phyloP scores from a whole-genome alignment of 2,888 invertebrate species.

The Chrysodeixis includens region DNA sequence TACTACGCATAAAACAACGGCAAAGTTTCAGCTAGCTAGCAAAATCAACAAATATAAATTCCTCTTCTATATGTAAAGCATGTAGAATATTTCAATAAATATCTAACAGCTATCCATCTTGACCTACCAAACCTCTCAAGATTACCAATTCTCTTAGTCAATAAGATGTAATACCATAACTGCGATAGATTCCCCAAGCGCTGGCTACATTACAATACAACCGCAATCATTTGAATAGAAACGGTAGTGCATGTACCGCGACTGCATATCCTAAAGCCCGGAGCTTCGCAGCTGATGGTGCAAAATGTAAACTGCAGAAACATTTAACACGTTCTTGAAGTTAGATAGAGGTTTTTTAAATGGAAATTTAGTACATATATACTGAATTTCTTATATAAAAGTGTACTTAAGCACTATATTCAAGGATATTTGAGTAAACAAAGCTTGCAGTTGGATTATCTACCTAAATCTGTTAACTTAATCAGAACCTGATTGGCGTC shows the following conservation, averaged over 20 bases:
- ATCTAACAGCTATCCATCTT: neutral
- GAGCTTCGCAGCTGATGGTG: constrained; percentile 19
- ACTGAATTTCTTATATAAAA: too few species aligned
- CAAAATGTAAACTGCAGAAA: constrained; percentile 20
- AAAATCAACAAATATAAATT: too few species aligned
- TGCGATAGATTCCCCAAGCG: constrained; percentile 29
- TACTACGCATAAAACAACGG: too few species aligned
- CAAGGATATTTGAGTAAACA: too few species aligned
- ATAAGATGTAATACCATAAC: constrained; percentile 20
- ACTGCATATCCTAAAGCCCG: constrained; percentile 34
- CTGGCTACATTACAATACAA: constrained; percentile 40
- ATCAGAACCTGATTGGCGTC: too few species aligned
- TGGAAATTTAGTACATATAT: too few species aligned
- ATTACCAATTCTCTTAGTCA: constrained; percentile 37
- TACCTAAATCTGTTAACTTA: too few species aligned
- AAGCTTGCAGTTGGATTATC: too few species aligned
- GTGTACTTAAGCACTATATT: too few species aligned
- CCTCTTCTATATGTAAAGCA: too few species aligned
- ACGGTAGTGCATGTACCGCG: constrained; percentile 19
- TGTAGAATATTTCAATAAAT: too few species aligned
- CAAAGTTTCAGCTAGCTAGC: too few species aligned
- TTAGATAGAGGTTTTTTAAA: neutral
- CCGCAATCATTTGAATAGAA: constrained; percentile 56
- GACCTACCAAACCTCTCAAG: constrained; percentile 9
- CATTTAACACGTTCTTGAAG: neutral